Conservation (phyloP, 2,797 vertebrate species). For the Anabas testudineus region DNA sequence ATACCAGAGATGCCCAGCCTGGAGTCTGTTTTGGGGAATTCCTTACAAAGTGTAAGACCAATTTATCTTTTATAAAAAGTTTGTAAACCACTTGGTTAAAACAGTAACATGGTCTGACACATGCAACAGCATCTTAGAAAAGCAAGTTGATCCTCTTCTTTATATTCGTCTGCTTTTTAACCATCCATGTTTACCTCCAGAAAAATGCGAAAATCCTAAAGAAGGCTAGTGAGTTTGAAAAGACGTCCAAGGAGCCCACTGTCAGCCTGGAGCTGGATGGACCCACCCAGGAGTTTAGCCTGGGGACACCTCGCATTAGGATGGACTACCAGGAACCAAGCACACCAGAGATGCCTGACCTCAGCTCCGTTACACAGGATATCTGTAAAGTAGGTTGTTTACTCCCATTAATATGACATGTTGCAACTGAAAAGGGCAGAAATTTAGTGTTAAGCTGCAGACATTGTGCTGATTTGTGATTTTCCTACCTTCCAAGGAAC, state of each 20-base stretch:
- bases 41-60: slow-evolving; percentile 65
- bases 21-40: slow-evolving; percentile 72
- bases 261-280: slow-evolving; percentile 65
- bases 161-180: not conserved
- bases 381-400: slow-evolving; percentile 81
- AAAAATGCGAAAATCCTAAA: slow-evolving; percentile 36
- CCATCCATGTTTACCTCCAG: slow-evolving; percentile 33
- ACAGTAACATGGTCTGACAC: no score
- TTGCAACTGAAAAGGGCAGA: no score
- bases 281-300: slow-evolving; percentile 75
- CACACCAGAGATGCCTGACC: slow-evolving; percentile 91
- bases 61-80: no score
- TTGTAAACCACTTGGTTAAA: no score
- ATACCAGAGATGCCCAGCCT: slow-evolving; percentile 79
- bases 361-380: slow-evolving; percentile 85
- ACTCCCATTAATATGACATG: not conserved
- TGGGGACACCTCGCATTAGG: slow-evolving; percentile 73
- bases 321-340: slow-evolving; percentile 74
- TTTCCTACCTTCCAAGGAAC: no score
- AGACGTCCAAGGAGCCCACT: not conserved
- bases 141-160: no score
- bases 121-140: not conserved
- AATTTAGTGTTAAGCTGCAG: no score
- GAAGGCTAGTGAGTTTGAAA: slow-evolving; percentile 7
- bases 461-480: no score